These are phyloP conservation scores for Sandelia bainsii DNA, from an alignment of 2,797 vertebrate species.

Conservation along the genomic window DNA sequence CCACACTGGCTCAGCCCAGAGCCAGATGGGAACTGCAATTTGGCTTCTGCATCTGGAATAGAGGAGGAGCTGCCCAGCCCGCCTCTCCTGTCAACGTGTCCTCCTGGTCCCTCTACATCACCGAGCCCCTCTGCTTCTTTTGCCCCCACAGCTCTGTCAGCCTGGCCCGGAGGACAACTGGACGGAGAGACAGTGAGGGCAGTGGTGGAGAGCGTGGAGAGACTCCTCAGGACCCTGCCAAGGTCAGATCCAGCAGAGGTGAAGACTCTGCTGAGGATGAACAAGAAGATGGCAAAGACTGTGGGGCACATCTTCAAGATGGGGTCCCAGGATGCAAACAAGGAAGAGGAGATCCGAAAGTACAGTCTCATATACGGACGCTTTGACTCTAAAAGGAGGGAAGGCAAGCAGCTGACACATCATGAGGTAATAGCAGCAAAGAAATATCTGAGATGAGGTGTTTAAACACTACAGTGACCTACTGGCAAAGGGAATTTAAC, in stretches of 20 bases:
- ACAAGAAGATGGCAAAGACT: conserved; percentile 95
- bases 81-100: conserved; percentile 68
- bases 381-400: conserved; percentile 94
- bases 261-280: conserved; percentile 91
- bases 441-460: not conserved
- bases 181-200: conserved; percentile 89
- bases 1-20: conserved; percentile 92
- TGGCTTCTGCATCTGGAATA: conserved; percentile 79
- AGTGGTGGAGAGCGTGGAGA: conserved; percentile 91
- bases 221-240: conserved; percentile 90
- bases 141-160: conserved; percentile 65
- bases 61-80: conserved; percentile 87
- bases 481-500: not conserved
- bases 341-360: conserved; percentile 95
- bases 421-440: conserved; percentile 89
- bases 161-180: conserved; percentile 86
- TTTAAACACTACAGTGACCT: not conserved
- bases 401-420: conserved; percentile 95
- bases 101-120: conserved; percentile 78
- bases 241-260: conserved; percentile 88
- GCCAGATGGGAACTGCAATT: conserved; percentile 79
- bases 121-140: conserved; percentile 80
- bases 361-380: conserved; percentile 97
- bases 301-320: conserved; percentile 97
- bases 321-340: conserved; percentile 88